phyloP scores from a whole-genome alignment of 2,888 invertebrate species.

The Coleophora flavipennella region DNA sequence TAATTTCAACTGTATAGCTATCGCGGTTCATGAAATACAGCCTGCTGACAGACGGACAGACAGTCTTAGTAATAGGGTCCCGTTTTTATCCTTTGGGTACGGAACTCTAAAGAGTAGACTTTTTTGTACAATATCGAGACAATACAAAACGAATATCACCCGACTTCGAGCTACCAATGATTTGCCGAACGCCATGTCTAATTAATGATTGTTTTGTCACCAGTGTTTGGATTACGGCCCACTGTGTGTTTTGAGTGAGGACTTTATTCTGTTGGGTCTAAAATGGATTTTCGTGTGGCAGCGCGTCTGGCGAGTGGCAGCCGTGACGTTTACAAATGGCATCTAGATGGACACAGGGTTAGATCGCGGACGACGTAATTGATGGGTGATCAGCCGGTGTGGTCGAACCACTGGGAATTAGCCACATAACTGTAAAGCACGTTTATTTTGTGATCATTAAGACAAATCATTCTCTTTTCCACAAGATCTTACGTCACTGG shows the following conservation, averaged over 20 bases:
- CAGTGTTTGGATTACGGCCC: slow-evolving; percentile 34
- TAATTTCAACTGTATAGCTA: too few species aligned
- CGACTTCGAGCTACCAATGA: slow-evolving; percentile 38
- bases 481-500: too few species aligned
- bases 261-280: slow-evolving; percentile 10
- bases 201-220: slow-evolving; percentile 58
- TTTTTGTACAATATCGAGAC: slow-evolving; percentile 7
- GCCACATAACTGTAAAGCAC: too few species aligned
- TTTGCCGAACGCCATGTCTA: slow-evolving; percentile 47
- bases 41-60: too few species aligned
- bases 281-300: slow-evolving; percentile 18
- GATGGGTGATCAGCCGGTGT: slow-evolving; percentile 51
- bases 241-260: too few species aligned
- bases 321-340: slow-evolving; percentile 55
- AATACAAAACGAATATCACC: slow-evolving; percentile 42
- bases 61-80: too few species aligned
- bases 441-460: too few species aligned
- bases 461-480: too few species aligned
- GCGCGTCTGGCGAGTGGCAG: slow-evolving; percentile 22
- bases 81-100: too few species aligned
- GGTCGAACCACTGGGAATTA: slow-evolving; percentile 6
- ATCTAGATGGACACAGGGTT: slow-evolving; percentile 56
- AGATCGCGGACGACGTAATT: slow-evolving; percentile 58
- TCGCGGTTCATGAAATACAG: too few species aligned
- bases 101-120: too few species aligned